Evolutionary conservation across 2,797 vertebrate genomes (phyloP), one percentile per base, ranked within the genome.

Genomic region (Gallirallus australis): DNA sequence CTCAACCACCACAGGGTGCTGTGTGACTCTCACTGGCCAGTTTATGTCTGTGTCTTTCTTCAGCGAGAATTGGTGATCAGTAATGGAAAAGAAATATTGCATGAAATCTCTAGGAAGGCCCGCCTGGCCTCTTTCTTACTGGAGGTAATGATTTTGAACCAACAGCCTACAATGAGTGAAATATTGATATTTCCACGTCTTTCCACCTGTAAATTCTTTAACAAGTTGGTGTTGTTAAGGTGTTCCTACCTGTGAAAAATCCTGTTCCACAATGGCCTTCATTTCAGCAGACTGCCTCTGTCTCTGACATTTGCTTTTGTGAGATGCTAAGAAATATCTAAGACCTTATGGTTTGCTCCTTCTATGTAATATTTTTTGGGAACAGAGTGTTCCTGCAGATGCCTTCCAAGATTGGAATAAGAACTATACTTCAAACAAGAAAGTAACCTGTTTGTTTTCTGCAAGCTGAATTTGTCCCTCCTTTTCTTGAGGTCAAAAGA

Each of bases 371-470:
- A 8, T 52, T 72, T 90, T 84, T 72, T 31, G 39, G 52, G 50
- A 80, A 72, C 54, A 40, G 48, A 66, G 20, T 72, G 63, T 76
- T 91, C 40, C 37, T 42, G 20, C 54, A 71, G 61, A 57, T 40
- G 13, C 21, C 24, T 70, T 82, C 71, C 63, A 71, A 68, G 57
- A 65, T 16, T 68, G 64, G 47, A 71, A 19, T 31, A 47, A n/a
- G 47, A 82, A 13, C 56, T 85, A 33, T 60, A 64, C 68, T 76
- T 91, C 81, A 85, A 35, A 45, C 31, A 50, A 85, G 59, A 90
- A 90, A 91, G 37, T 75, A 90, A 53, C 50, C 40, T 70, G 21
- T 27, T 70, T 57, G 18, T 77, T 79, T 90, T 53, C 85, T 93
- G 47, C 16, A 64, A 45, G n/a, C 16, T 40, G 66, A 89, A 8